These are phyloP conservation scores for Hyphantria cunea DNA, from an alignment of 1,140 invertebrate genomes.

Conservation along the genomic window DNA sequence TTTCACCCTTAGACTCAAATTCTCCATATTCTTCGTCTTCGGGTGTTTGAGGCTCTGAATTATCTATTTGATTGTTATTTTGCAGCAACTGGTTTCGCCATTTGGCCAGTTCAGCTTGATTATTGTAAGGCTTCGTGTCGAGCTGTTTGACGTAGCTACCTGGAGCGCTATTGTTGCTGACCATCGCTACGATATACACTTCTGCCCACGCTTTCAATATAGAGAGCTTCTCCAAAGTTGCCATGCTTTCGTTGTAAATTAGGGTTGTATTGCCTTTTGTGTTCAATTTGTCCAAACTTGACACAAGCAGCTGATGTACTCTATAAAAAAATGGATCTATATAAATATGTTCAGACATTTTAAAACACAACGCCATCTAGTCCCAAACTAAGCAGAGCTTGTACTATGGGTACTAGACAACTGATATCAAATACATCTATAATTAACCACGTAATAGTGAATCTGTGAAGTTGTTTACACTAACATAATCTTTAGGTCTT, in stretches of 20 bases:
- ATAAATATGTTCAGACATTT: no score
- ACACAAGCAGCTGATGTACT: constrained; percentile 98
- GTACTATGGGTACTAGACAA: no score
- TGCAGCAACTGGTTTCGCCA: constrained; percentile 62
- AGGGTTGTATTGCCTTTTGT: constrained; percentile 86
- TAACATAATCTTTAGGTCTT: no score
- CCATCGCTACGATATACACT: constrained; percentile 97
- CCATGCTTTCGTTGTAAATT: constrained; percentile 97
- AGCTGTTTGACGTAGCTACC: constrained; percentile 81
- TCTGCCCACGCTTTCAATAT: constrained; percentile 99
- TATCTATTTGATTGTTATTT: constrained; percentile 63
- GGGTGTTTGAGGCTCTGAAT: constrained; percentile 42
- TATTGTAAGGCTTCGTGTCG: constrained; percentile 67
- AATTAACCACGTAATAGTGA: no score
- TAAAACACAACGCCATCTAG: no score
- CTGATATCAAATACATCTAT: no score
- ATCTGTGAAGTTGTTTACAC: no score
- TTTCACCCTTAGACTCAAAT: constrained; percentile 89
- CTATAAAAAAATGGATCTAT: constrained; percentile 67
- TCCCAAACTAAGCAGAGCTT: no score
- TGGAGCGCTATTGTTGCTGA: constrained; percentile 87
- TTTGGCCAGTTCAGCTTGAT: constrained; percentile 58
- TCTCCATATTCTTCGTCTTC: constrained; percentile 87
- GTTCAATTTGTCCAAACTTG: constrained; percentile 95
- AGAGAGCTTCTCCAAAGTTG: constrained; percentile 97